Evolutionary conservation across 2,113 vertebrate genomes (phyloP).

Genomic region (Crypturellus undulatus): DNA sequence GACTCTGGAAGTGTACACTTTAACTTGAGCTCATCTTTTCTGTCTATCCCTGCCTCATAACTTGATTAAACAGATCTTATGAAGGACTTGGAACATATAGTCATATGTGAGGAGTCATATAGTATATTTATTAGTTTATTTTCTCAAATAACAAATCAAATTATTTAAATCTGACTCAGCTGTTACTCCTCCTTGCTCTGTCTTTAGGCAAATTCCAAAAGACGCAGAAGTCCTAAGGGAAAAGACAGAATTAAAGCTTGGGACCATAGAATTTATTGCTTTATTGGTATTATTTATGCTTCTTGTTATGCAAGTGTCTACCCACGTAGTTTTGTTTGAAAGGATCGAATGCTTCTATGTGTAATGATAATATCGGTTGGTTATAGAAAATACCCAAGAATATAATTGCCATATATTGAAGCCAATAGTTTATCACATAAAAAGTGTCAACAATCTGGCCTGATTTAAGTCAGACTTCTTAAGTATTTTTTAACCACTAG

Average conservation of each 20-base stretch:
- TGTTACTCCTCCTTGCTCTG: not conserved
- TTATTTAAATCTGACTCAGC: not conserved
- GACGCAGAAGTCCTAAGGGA: not conserved
- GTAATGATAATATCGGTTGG: not conserved
- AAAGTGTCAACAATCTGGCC: not conserved
- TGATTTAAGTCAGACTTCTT: not conserved
- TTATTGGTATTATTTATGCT: not conserved
- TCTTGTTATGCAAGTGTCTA: not conserved
- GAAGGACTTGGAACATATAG: not conserved
- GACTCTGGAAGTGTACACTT: not conserved
- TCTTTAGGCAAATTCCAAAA: not conserved
- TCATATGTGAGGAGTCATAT: not conserved
- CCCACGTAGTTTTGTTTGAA: not conserved
- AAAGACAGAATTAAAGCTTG: not conserved
- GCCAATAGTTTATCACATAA: not conserved
- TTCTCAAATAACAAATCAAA: not conserved
- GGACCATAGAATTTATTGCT: not conserved
- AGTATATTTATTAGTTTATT: slow-evolving; percentile 25
- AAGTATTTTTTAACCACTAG: not conserved
- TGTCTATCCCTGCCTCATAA: not conserved
- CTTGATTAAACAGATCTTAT: not conserved
- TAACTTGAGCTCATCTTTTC: not conserved
- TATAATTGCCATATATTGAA: not conserved
- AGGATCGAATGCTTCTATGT: not conserved
- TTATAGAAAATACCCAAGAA: not conserved